Percentiles rank a stretch among this genome's conserved stretches.
Evolutionary conservation across 2,113 vertebrate species (phyloP).

Genomic region (Thomomys bottae): DNA sequence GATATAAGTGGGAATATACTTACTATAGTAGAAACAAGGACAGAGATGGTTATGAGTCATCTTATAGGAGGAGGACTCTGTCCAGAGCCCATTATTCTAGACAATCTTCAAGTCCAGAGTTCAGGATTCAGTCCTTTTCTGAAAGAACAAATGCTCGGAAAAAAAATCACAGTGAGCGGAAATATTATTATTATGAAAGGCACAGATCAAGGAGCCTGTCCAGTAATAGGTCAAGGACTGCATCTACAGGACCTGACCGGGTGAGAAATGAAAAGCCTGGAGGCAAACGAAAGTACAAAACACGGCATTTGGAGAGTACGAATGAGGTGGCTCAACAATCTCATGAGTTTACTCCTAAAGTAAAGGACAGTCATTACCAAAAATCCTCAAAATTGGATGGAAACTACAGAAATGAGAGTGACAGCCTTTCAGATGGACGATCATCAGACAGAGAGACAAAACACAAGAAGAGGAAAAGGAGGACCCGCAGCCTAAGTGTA

Average conservation of each 20-base stretch:
- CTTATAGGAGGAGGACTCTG: conserved; percentile 83
- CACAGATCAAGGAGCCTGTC: conserved; percentile 88
- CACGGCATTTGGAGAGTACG: conserved; percentile 89
- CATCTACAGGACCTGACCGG: conserved; percentile 82
- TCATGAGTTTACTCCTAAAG: conserved; percentile 62
- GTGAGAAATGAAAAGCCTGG: conserved; percentile 89
- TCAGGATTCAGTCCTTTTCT: conserved; percentile 83
- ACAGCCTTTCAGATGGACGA: conserved; percentile 80
- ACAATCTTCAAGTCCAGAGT: conserved; percentile 84
- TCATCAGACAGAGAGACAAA: conserved; percentile 84
- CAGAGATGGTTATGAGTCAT: conserved; percentile 83
- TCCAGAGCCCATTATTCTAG: conserved; percentile 85
- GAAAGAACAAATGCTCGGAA: conserved; percentile 83
- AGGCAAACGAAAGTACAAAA: conserved; percentile 96
- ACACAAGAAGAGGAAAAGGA: conserved; percentile 86
- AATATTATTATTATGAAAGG: conserved; percentile 83
- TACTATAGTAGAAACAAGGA: conserved; percentile 85
- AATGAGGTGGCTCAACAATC: conserved; percentile 62
- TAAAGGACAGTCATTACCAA: conserved; percentile 75
- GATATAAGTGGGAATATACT: conserved; percentile 86
- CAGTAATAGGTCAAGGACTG: conserved; percentile 85
- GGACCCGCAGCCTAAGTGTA: conserved; percentile 88
- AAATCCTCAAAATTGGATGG: conserved; percentile 79
- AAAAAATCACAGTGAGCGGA: conserved; percentile 85
- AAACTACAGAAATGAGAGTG: conserved; percentile 81